Base-by-base conservation (phyloP, 2,888 invertebrate genomes). In the Prenolepis imparis region DNA sequence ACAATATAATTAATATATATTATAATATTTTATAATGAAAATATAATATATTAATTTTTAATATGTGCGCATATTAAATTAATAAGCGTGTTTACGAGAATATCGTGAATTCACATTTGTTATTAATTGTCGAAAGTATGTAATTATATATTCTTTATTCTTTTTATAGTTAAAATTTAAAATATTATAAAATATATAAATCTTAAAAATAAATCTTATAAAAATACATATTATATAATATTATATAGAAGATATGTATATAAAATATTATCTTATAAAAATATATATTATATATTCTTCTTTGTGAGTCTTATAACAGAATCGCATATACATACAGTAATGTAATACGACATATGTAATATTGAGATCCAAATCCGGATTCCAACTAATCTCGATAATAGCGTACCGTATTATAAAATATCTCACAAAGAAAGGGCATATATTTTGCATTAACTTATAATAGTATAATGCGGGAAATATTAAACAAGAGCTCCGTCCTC, bases 351-450 rank as follows among this genome's bases (percentile, higher is more conserved):
- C 32, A 61, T 44, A 61, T 32, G 28, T 15, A 32, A 63, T 15
- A 11, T 44, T 21, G 6, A 52, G 52, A 3, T 55, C 9, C 24
- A 64, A 64, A 77, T 24, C 52, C 39, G 24, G 52, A 52, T 52
- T 36, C 6, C 11, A 28, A 36, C 52, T 64, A 75, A 75, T 75
- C 52, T 18, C 24, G n/a, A 39, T 77, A 66, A 77, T 39, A 77
- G 28, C 3, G 39, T n/a, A 24, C 9, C 9, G n/a, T 9, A 55
- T 28, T 66, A n/a, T 77, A 77, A 77, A 39, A 39, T 66, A 21
- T 44, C 4, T 36, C 41, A 36, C 36, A 52, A 18, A 77, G 39
- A 64, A 44, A 41, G 0, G 2, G 55, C 0, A 55, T 18, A 39
- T 28, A 28, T 36, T 48, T 48, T 48, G 6, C 66, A 39, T 77